phyloP scores from a whole-genome alignment of 2,888 invertebrate species.

The Furcula furcula region DNA sequence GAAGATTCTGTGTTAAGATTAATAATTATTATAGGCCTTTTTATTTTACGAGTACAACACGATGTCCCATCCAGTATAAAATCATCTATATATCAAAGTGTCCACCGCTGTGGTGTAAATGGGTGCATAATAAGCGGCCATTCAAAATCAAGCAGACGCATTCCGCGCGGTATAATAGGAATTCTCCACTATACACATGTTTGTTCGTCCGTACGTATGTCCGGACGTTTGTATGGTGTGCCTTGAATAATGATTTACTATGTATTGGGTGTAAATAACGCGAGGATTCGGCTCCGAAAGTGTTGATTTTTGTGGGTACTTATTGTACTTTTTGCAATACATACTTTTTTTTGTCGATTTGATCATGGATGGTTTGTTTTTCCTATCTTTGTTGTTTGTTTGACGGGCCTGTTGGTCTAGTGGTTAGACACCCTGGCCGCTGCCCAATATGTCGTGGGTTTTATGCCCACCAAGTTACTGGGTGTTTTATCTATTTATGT shows the following conservation, averaged over 20 bases:
- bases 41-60: no score
- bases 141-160: constrained; percentile 77
- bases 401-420: no score
- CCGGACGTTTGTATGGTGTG: constrained; percentile 72
- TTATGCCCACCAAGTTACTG: no score
- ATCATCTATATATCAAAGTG: constrained; percentile 12
- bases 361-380: no score
- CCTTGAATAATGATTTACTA: constrained; percentile 76
- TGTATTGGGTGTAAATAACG: constrained; percentile 46
- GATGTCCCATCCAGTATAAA: constrained; percentile 20
- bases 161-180: constrained; percentile 73
- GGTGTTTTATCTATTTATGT: no score
- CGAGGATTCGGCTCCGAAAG: constrained; percentile 23
- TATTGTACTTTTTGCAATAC: no score
- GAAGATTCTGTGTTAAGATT: no score
- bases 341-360: no score
- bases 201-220: constrained; percentile 55
- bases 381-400: no score
- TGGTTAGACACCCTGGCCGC: no score
- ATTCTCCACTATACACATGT: constrained; percentile 72
- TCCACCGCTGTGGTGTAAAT: constrained; percentile 69
- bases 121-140: constrained; percentile 80
- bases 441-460: no score
- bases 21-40: no score
- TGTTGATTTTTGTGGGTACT: constrained; percentile 4